Percentiles rank a stretch among this genome's conserved stretches.
Evolutionary conservation across 1,140 invertebrate genomes (phyloP).

Genomic region (Solenopsis fugax): DNA sequence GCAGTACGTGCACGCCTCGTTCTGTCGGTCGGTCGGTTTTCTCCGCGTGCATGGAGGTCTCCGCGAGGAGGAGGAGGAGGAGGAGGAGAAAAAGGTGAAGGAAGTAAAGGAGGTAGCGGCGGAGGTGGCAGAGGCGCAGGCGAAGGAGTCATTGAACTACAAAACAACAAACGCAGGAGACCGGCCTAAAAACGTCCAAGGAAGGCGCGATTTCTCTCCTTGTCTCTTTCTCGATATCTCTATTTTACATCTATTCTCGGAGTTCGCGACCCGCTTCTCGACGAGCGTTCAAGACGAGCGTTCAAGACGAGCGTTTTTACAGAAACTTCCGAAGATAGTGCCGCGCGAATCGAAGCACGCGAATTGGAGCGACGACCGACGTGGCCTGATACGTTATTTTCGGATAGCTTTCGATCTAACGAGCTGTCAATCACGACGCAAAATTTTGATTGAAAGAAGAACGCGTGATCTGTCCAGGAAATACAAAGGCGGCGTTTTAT

Average conservation of each 20-base stretch:
- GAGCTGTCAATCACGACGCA: not conserved
- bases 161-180: slow-evolving; percentile 73
- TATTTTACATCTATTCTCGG: slow-evolving; percentile 16
- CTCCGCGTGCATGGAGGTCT: slow-evolving; percentile 52
- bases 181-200: slow-evolving; percentile 75
- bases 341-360: not conserved
- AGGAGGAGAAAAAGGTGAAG: slow-evolving; percentile 52
- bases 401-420: not conserved
- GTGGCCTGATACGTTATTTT: slow-evolving; percentile 5
- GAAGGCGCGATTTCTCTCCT: slow-evolving; percentile 63
- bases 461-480: not conserved
- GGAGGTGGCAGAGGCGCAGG: slow-evolving; percentile 53
- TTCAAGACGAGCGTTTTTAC: slow-evolving; percentile 19
- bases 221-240: not conserved
- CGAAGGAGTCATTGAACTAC: slow-evolving; percentile 77
- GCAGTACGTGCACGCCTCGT: slow-evolving; percentile 62
- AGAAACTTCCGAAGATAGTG: not conserved
- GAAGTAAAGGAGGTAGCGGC: slow-evolving; percentile 43
- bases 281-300: not conserved
- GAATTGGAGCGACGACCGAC: slow-evolving; percentile 7
- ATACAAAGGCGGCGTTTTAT: not conserved
- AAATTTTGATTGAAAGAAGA: slow-evolving; percentile 12
- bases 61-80: slow-evolving; percentile 33
- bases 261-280: slow-evolving; percentile 32
- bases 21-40: slow-evolving; percentile 64